phyloP scores from a whole-genome alignment of 1,140 invertebrate species.

The Bombyx mori region ASM3026992v2 NC_085121.1:3554001-3554500 shows the following conservation, averaged over 20 bases:
- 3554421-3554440: no score
- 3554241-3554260: not conserved
- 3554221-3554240: slow-evolving; percentile 8
- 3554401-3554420: no score
- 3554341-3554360: no score
- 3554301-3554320: no score
- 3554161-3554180: slow-evolving; percentile 34
- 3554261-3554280: no score
- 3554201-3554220: slow-evolving; percentile 55
- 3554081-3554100: slow-evolving; percentile 70
- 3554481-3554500: slow-evolving; percentile 22
- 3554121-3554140: slow-evolving; percentile 23
- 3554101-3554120: slow-evolving; percentile 48
- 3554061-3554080: slow-evolving; percentile 53
- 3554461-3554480: slow-evolving; percentile 31
- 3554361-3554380: no score
- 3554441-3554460: slow-evolving; percentile 11
- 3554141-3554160: slow-evolving; percentile 29
- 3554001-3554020: slow-evolving; percentile 63
- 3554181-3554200: slow-evolving; percentile 36
- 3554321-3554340: no score
- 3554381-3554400: no score
- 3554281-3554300: no score
- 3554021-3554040: slow-evolving; percentile 45
- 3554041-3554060: slow-evolving; percentile 45